phyloP scores from a whole-genome alignment of 1,140 invertebrate genomes.

The Papilio glaucus region DNA sequence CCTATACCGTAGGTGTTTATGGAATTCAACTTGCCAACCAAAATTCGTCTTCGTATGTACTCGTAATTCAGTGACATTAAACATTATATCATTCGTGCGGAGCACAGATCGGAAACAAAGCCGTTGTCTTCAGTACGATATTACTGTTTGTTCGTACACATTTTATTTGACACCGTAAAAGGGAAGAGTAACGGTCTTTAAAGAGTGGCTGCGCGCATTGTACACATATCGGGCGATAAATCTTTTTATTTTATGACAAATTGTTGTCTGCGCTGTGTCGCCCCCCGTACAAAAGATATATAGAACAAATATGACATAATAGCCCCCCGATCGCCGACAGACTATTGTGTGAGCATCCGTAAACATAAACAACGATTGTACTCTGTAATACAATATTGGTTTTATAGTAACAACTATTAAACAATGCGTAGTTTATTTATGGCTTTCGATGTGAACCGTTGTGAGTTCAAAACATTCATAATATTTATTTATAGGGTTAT shows the following conservation, averaged over 20 bases:
- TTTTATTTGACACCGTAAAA: slow-evolving; percentile 79
- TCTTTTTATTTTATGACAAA: slow-evolving; percentile 83
- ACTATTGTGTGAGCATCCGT: slow-evolving; percentile 67
- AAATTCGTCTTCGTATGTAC: neutral
- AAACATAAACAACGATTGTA: slow-evolving; percentile 71
- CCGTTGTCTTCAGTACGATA: slow-evolving; percentile 64
- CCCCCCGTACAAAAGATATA: slow-evolving; percentile 71
- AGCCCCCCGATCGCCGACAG: slow-evolving; percentile 65
- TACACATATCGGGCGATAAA: slow-evolving; percentile 72
- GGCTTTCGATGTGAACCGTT: slow-evolving; percentile 39
- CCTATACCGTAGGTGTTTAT: too few species aligned
- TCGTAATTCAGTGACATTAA: slow-evolving; percentile 20
- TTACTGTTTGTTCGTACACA: slow-evolving; percentile 70
- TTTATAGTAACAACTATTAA: slow-evolving; percentile 60
- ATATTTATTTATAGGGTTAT: slow-evolving; percentile 7
- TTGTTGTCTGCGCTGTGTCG: slow-evolving; percentile 72
- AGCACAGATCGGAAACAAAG: slow-evolving; percentile 16
- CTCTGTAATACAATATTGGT: slow-evolving; percentile 52
- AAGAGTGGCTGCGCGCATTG: slow-evolving; percentile 68
- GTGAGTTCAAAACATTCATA: slow-evolving; percentile 36
- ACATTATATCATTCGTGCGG: neutral
- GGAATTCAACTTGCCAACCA: neutral
- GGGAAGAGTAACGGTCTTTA: slow-evolving; percentile 76
- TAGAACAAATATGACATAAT: slow-evolving; percentile 80
- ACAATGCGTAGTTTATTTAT: slow-evolving; percentile 62